Evolutionary conservation across 2,888 invertebrate genomes (phyloP).

Genomic region (Perdita meconis): DNA sequence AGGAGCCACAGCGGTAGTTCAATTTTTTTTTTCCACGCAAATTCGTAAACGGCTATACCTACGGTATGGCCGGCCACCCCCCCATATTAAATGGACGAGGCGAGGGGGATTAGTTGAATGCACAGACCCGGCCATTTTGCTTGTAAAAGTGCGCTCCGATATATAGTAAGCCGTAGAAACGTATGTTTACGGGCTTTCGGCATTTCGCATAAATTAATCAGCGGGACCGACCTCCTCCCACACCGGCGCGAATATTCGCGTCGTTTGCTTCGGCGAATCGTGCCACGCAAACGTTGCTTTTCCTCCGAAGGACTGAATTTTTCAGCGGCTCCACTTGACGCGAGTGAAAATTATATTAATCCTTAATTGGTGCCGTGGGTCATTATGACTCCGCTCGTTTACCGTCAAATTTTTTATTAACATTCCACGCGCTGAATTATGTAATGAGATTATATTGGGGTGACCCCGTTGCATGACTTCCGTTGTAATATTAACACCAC

Average conservation of each 20-base stretch:
- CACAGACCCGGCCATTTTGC: conserved; percentile 74
- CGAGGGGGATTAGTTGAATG: conserved; percentile 79
- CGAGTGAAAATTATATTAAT: neutral
- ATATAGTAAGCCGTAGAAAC: conserved; percentile 73
- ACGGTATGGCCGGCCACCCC: conserved; percentile 69
- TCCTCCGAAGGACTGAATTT: neutral
- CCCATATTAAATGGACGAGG: conserved; percentile 81
- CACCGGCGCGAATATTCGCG: conserved; percentile 31
- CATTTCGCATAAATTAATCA: conserved; percentile 75
- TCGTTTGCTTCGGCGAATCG: conserved; percentile 24
- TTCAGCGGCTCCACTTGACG: no score
- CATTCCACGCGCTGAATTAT: no score
- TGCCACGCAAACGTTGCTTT: conserved; percentile 14
- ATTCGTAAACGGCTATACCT: conserved; percentile 79
- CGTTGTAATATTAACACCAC: no score
- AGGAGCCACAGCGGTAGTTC: conserved; percentile 70
- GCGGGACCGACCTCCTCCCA: conserved; percentile 15
- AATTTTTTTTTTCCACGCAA: conserved; percentile 77
- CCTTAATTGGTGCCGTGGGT: no score
- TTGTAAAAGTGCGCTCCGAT: conserved; percentile 75
- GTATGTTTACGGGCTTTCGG: conserved; percentile 75
- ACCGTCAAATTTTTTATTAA: no score
- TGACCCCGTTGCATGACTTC: no score
- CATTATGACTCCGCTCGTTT: no score
- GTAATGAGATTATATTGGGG: no score